These are phyloP conservation scores for Characodon lateralis DNA, from an alignment of 2,797 vertebrate species.

Conservation along the genomic window DNA sequence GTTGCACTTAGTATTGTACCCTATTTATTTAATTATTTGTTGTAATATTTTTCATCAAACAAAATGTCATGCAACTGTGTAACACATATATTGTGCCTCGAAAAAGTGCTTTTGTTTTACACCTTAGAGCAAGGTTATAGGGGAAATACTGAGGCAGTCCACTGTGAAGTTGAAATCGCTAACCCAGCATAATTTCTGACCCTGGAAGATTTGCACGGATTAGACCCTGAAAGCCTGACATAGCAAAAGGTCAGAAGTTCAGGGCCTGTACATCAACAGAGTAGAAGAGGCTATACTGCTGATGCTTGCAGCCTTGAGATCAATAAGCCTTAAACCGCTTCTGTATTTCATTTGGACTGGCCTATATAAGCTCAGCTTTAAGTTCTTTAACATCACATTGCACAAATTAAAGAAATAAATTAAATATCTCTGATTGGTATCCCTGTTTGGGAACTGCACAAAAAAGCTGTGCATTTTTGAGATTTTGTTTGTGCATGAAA, in stretches of 20 bases:
- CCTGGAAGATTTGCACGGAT: conserved; percentile 30
- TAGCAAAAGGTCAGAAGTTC: conserved; percentile 59
- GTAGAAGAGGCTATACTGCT: conserved; percentile 22
- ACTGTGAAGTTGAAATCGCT: conserved; percentile 3
- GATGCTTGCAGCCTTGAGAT: conserved; percentile 48
- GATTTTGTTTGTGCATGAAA: background rate
- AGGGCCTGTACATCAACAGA: conserved; percentile 32
- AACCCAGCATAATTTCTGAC: conserved; percentile 21
- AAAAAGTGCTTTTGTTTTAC: background rate
- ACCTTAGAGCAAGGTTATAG: background rate
- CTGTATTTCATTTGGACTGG: conserved; percentile 40
- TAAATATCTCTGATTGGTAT: background rate
- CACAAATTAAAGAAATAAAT: background rate
- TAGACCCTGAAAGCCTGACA: conserved; percentile 48
- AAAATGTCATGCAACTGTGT: background rate
- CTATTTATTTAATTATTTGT: background rate
- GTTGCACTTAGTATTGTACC: background rate
- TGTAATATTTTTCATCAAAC: background rate
- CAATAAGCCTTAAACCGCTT: conserved; percentile 38
- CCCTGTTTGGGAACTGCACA: background rate
- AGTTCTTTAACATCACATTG: conserved; percentile 17
- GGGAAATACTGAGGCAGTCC: background rate
- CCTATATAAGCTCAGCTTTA: conserved; percentile 23
- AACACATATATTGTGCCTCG: background rate
- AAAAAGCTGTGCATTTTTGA: background rate